Percentiles rank a stretch among this genome's conserved stretches.
phyloP scores from a whole-genome alignment of 2,888 invertebrate genomes.

The Leptopilina myrica region DNA sequence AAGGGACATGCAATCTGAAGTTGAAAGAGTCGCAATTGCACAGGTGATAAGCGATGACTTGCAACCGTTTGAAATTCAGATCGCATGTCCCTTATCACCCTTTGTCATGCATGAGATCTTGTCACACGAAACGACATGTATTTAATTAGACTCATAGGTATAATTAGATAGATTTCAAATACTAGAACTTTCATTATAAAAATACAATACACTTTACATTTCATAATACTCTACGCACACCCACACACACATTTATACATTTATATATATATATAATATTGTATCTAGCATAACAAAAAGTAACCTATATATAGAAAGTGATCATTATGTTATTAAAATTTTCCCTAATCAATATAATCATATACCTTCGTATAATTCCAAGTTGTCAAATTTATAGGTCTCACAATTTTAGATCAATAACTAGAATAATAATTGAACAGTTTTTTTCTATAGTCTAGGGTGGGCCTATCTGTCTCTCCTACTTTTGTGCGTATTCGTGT shows the following conservation, averaged over 20 bases:
- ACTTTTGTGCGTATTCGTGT: too few species aligned
- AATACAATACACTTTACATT: not conserved
- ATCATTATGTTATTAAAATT: too few species aligned
- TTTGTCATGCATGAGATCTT: slow-evolving; percentile 35
- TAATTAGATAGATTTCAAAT: slow-evolving; percentile 17
- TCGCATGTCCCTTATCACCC: slow-evolving; percentile 32
- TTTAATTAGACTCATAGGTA: slow-evolving; percentile 28
- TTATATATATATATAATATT: not conserved
- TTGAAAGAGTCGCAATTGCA: slow-evolving; percentile 19
- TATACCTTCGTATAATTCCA: too few species aligned
- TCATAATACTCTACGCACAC: not conserved
- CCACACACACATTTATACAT: not conserved
- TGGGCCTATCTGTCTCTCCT: too few species aligned
- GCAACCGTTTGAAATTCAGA: slow-evolving; percentile 28
- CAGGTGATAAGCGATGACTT: slow-evolving; percentile 17
- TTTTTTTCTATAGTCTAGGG: too few species aligned
- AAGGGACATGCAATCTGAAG: slow-evolving; percentile 29
- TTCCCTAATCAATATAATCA: too few species aligned
- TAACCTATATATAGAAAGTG: too few species aligned
- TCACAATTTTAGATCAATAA: too few species aligned
- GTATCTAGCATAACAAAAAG: not conserved
- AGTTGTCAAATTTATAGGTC: too few species aligned
- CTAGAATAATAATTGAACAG: too few species aligned
- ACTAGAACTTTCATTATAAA: slow-evolving; percentile 3
- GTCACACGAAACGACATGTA: slow-evolving; percentile 25